A percentile compares a stretch with the other conserved stretches of the same genome.
Conservation (phyloP, 2,888 invertebrate genomes). For the Anoplius nigerrimus region DNA sequence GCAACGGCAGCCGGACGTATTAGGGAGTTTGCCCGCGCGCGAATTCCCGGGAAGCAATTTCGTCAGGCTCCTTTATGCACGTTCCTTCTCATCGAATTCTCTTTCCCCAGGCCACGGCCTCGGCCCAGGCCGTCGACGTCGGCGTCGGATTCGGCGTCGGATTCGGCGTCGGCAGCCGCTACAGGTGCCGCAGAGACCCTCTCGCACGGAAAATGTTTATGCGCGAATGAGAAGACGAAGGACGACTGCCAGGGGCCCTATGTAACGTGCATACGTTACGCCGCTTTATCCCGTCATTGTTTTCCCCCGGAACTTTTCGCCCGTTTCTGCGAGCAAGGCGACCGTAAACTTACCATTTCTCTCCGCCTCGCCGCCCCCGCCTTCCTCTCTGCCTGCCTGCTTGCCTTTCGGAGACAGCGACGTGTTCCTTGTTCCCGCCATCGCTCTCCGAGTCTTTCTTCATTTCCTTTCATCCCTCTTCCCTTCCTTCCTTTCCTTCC, state of each 20-base stretch:
- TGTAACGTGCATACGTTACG: conserved; percentile 49
- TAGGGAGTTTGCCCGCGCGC: conserved; percentile 14
- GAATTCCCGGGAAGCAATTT: conserved; percentile 2
- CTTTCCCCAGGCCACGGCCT: conserved; percentile 7
- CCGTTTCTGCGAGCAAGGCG: conserved; percentile 28
- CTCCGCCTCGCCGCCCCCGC: conserved; percentile 32
- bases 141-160: too few species aligned
- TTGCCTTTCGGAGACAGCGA: conserved; percentile 2
- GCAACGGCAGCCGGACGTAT: conserved; percentile 7
- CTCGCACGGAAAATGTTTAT: conserved; percentile 38
- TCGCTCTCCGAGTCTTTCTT: neutral
- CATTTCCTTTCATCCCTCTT: too few species aligned
- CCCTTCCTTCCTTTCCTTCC: too few species aligned
- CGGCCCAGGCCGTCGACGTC: too few species aligned
- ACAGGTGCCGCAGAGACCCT: conserved; percentile 10
- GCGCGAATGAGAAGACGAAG: conserved; percentile 27
- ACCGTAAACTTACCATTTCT: conserved; percentile 48
- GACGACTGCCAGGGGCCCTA: conserved; percentile 35
- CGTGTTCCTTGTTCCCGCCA: neutral
- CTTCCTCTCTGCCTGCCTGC: conserved; percentile 37
- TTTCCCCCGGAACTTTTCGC: conserved; percentile 49
- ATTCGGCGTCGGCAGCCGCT: conserved; percentile 12
- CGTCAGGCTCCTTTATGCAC: conserved; percentile 33
- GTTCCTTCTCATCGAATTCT: conserved; percentile 27
- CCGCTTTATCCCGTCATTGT: conserved; percentile 55